Percentiles rank a stretch among this genome's conserved stretches.
phyloP scores from a whole-genome alignment of 2,797 vertebrate species.

The Dromococcyx pavoninus region DNA sequence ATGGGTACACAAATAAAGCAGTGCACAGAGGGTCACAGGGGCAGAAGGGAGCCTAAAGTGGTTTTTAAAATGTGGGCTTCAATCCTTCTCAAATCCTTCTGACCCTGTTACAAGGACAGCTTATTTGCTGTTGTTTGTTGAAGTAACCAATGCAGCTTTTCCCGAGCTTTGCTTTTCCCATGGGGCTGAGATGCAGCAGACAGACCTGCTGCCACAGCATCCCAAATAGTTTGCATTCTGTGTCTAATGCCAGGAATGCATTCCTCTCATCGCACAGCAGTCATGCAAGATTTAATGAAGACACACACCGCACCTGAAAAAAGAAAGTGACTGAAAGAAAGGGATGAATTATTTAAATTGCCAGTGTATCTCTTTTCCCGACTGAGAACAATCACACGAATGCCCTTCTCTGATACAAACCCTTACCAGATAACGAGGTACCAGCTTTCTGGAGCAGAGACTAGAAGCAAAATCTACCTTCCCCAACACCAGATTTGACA shows the following conservation, averaged over 20 bases:
- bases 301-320: background rate
- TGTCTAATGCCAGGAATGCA: background rate
- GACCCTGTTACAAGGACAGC: background rate
- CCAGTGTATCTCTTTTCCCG: background rate
- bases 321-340: conserved; percentile 15
- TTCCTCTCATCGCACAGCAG: background rate
- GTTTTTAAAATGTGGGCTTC: background rate
- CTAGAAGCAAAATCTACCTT: background rate
- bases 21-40: background rate
- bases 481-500: background rate
- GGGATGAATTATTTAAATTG: conserved; percentile 28
- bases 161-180: background rate
- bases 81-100: background rate
- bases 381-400: background rate
- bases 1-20: background rate
- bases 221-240: background rate
- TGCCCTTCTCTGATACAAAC: background rate
- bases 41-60: background rate
- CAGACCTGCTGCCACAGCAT: background rate
- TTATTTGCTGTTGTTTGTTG: background rate
- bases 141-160: background rate
- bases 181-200: background rate
- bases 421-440: background rate
- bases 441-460: background rate
- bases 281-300: conserved; percentile 19